Evolutionary conservation across 2,888 invertebrate species (phyloP).

Genomic region (Lacanobia wlatinum): DNA sequence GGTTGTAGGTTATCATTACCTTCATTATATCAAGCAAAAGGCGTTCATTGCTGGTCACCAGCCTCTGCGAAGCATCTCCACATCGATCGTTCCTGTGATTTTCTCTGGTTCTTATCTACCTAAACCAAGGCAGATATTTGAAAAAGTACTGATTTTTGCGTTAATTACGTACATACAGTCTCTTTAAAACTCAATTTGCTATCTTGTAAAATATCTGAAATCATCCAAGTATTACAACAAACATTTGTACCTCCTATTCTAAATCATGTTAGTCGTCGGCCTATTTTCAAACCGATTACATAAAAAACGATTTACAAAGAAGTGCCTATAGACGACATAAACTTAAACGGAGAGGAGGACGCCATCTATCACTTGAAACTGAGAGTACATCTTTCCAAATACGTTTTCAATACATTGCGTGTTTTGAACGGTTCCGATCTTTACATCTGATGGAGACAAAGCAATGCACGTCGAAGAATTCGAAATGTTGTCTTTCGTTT

Average conservation of each 20-base stretch:
- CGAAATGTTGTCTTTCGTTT: not conserved
- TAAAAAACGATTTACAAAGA: conserved; percentile 53
- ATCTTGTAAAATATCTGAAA: not conserved
- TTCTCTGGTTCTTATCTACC: too few relatives aligned
- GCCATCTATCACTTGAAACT: conserved; percentile 18
- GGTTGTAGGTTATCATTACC: too few relatives aligned
- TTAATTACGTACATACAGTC: too few relatives aligned
- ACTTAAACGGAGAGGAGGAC: conserved; percentile 52
- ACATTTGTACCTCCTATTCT: conserved; percentile 4
- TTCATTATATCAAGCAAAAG: not conserved
- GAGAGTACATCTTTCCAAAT: not conserved
- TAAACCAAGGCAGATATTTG: too few relatives aligned
- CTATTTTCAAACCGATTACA: conserved; percentile 46
- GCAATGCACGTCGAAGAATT: conserved; percentile 13
- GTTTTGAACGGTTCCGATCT: not conserved
- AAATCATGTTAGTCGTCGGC: not conserved
- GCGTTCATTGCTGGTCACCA: not conserved
- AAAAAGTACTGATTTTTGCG: too few relatives aligned
- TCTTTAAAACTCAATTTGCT: not conserved
- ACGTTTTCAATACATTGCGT: conserved; percentile 28
- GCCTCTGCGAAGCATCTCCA: not conserved
- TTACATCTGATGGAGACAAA: not conserved
- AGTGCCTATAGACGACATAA: conserved; percentile 44
- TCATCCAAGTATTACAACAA: not conserved
- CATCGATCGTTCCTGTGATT: not conserved